Evolutionary conservation across 2,888 invertebrate species (phyloP), one percentile per base, ranked within the genome.

Genomic region (Drosophila barbarae): DNA sequence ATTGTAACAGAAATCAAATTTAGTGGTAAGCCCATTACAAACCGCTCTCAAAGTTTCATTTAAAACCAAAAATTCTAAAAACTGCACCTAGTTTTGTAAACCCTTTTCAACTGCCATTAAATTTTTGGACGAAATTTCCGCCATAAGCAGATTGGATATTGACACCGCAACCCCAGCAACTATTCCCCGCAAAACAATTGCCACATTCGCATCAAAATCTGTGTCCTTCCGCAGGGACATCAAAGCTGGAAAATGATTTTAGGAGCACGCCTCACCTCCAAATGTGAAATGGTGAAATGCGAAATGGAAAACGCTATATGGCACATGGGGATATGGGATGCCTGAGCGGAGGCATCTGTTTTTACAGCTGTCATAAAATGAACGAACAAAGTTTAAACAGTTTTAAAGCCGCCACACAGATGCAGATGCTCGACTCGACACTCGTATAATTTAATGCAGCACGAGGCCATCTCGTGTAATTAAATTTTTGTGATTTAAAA

Each of bases 401-500:
- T 67, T 75, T 84, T 71, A 84, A 79, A 78, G 70, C 60, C 39
- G 34, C 30, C 52, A 5, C 42, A 39, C 67, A 67, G 41, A 56
- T 67, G 50, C 57, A 57, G 39, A 61, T 49, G 54, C 44, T 51
- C 32, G 13, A 21, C 21, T 5, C 35, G 7, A 23, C 30, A 57
- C 54, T 53, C 63, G 49, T 68, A 77, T 71, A 72, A 69, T 77
- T 74, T 77, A 80, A 80, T 65, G 75, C 71, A 64, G 67, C 47
- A 51, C 57, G 57, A 32, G 50, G 69, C 39, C 66, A 53, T 75
- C 74, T 69, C 76, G 73, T 78, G 70, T 82, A 82, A 79, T 84
- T 79, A 79, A 78, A 84, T 82, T 72, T 73, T 69, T 82, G 79
- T 81, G 73, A 79, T 84, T 79, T 79, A 75, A 81, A 84, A 80